Percentiles rank a stretch among this genome's conserved stretches.
phyloP scores from a whole-genome alignment of 2,113 vertebrate species.

The Lepidothrix coronata region DNA sequence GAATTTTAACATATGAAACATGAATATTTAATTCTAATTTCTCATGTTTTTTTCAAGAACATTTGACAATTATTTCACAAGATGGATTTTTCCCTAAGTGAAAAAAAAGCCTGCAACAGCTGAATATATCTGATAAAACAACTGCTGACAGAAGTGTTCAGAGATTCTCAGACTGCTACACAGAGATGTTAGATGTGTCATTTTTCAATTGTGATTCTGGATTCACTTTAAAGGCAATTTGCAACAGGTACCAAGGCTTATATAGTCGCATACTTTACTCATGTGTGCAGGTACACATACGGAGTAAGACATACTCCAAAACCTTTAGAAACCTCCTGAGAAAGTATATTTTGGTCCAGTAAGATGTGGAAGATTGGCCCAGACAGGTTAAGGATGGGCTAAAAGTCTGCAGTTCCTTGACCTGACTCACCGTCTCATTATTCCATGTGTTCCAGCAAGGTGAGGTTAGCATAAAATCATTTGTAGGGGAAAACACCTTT shows the following conservation, averaged over 20 bases:
- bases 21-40: conserved; percentile 26
- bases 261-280: not conserved
- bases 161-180: conserved; percentile 15
- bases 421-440: fast-evolving
- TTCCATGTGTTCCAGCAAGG: not conserved
- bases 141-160: conserved; percentile 1
- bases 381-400: not conserved
- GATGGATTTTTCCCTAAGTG: conserved; percentile 14
- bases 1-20: not conserved
- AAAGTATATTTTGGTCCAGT: not conserved
- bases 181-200: not conserved
- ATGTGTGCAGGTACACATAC: no score
- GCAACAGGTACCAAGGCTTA: not conserved
- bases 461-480: not conserved
- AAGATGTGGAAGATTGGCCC: not conserved
- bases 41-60: conserved; percentile 14
- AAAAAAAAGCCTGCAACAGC: conserved; percentile 9
- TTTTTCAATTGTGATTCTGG: conserved; percentile 24
- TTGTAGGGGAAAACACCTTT: not conserved
- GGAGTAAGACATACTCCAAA: not conserved
- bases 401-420: not conserved
- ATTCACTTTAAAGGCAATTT: conserved; percentile 15
- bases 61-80: conserved; percentile 35
- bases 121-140: conserved; percentile 52
- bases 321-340: not conserved